Evolutionary conservation across 2,888 invertebrate species (phyloP).

Genomic region (Apotomis betuletana): DNA sequence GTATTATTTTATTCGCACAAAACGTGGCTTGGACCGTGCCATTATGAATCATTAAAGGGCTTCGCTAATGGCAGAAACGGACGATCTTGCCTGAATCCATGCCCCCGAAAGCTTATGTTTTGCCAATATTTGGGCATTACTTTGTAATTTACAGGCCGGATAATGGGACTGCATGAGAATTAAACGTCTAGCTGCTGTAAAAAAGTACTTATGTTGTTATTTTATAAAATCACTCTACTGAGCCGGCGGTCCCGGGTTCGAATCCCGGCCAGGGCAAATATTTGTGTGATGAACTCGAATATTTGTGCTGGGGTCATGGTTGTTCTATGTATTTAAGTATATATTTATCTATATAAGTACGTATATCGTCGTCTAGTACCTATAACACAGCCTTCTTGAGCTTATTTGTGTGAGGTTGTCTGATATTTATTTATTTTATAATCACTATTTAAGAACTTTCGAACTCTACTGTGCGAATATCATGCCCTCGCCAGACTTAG

Average conservation of each 20-base stretch:
- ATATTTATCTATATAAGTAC: too few relatives aligned
- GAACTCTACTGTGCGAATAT: not conserved
- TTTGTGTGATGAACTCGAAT: too few relatives aligned
- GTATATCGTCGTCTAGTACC: too few relatives aligned
- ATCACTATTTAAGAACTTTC: not conserved
- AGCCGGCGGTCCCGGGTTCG: too few relatives aligned
- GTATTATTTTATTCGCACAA: too few relatives aligned
- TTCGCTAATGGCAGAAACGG: slow-evolving; percentile 34
- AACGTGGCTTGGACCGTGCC: slow-evolving; percentile 32
- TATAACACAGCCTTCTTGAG: too few relatives aligned
- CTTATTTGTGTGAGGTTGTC: too few relatives aligned
- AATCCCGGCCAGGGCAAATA: too few relatives aligned
- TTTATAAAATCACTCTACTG: not conserved
- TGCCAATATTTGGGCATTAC: slow-evolving; percentile 37
- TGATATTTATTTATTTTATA: too few relatives aligned
- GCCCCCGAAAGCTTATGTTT: slow-evolving; percentile 30
- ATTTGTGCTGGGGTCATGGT: too few relatives aligned
- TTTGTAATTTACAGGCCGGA: slow-evolving; percentile 25
- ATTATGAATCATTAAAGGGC: slow-evolving; percentile 40
- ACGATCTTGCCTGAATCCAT: slow-evolving; percentile 33
- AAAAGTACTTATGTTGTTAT: not conserved
- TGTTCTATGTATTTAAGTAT: too few relatives aligned
- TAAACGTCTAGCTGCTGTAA: slow-evolving; percentile 7
- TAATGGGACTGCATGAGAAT: not conserved
- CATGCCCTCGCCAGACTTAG: too few relatives aligned